Evolutionary conservation across 2,888 invertebrate genomes (phyloP), one percentile per base, ranked within the genome.

Genomic region (Tachina lurida): DNA sequence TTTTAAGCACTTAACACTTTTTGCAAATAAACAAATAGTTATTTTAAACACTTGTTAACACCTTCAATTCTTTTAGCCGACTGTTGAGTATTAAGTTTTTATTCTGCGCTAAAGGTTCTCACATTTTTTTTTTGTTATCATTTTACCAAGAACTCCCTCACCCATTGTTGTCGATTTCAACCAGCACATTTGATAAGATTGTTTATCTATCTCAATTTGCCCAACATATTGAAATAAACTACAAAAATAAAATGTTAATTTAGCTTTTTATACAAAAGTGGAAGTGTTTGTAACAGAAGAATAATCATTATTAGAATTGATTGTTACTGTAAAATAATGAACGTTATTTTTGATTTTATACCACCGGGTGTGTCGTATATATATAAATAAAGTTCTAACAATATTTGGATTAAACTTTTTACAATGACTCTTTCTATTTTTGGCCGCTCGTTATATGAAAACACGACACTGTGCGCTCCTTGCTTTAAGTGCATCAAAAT

Each of bases 31-130:
- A 45, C 19, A 63, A 45, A 63, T 31, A 31, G 15, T 43, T 19
- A 15, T 67, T 49, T 67, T 22, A 49, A 49, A 41, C 12, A 22
- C 67, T 19, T 81, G 80, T 75, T 81, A 68, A 62, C 68, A 10
- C 75, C 39, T 68, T 45, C 17, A 45, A 12, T 52, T 62, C 19
- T 13, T 9, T 1, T 45, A 43, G 1, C 10, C 54, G 43, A 81
- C 81, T 81, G 54, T 58, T 39, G 10, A 54, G 15, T 7, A 19
- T 22, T 12, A 7, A 43, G 17, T 80, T 45, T 58, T 67, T 19
- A 45, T 47, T 22, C 22, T 15, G 1, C 15, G 15, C 39, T n/a
- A 58, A 41, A 19, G 22, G 15, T 17, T 39, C 17, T 12, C 31
- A 31, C 1, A 39, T 17, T 54, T 47, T 71, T n/a, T n/a, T n/a